Conservation (phyloP, 2,888 invertebrate genomes). For the Drosophila incognita region DNA sequence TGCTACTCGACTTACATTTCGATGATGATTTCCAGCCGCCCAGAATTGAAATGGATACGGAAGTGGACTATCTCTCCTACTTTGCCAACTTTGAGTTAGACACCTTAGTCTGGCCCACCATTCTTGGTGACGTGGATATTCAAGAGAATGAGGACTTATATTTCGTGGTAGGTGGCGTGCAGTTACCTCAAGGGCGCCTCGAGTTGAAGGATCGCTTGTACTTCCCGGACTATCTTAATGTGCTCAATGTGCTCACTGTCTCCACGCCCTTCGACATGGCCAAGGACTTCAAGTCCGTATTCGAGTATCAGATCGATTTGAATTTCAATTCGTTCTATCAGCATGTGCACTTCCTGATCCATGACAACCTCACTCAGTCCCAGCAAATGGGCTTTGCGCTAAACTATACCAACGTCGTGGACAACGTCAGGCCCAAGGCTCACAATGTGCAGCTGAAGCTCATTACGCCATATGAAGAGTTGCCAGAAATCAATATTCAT, state of each 20-base stretch:
- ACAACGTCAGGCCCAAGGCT: slow-evolving; percentile 84
- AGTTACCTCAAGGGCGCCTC: slow-evolving; percentile 86
- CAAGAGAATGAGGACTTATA: slow-evolving; percentile 86
- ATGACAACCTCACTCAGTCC: slow-evolving; percentile 78
- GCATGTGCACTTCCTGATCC: slow-evolving; percentile 85
- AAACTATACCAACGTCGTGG: slow-evolving; percentile 85
- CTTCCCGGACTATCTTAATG: slow-evolving; percentile 85
- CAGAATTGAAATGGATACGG: slow-evolving; percentile 82
- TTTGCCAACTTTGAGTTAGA: slow-evolving; percentile 87
- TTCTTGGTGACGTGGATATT: slow-evolving; percentile 86
- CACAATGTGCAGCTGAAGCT: slow-evolving; percentile 86
- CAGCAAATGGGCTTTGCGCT: slow-evolving; percentile 85
- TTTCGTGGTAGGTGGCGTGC: slow-evolving; percentile 85
- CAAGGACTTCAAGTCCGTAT: slow-evolving; percentile 86
- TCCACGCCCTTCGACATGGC: slow-evolving; percentile 86
- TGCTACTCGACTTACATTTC: slow-evolving; percentile 79
- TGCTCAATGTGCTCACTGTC: slow-evolving; percentile 86
- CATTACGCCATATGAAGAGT: slow-evolving; percentile 86
- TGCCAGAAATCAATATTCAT: slow-evolving; percentile 85
- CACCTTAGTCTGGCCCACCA: slow-evolving; percentile 87
- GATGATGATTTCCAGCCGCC: slow-evolving; percentile 83
- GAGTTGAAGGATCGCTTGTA: slow-evolving; percentile 87
- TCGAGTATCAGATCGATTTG: slow-evolving; percentile 85
- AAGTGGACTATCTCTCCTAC: slow-evolving; percentile 85
- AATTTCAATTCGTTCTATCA: slow-evolving; percentile 85